Base-by-base conservation (phyloP, 2,888 invertebrate genomes). In the Eurytoma californica region DNA sequence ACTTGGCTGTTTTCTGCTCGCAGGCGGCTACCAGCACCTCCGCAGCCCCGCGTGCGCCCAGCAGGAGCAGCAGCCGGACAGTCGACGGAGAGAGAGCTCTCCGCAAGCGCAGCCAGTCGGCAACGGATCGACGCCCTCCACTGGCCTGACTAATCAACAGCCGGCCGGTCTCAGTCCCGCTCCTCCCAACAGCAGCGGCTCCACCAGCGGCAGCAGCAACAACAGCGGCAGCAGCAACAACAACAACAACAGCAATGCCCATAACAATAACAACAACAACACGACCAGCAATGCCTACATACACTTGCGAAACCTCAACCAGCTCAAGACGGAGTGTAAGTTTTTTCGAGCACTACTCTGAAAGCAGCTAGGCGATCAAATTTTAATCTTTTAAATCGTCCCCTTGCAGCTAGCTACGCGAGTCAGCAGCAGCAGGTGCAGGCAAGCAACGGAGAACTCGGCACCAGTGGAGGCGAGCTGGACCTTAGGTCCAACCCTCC, bases 11-110 rank as follows among this genome's bases (percentile, higher is more conserved):
- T n/a, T 74, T 70, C 61, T 61, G 79, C 83, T 81, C 88, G 0
- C 88, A 92, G 92, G 92, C 83, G 92, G 92, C 80, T 92, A 92
- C 87, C 92, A 91, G 83, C 92, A 92, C 85, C 86, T 92, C 83
- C 91, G 92, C 86, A 92, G 92, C 89, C 92, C 92, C 68, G 91
- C 91, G 68, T 92, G 76, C 70, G 60, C 24, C 51, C 73, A 76
- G 39, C 91, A 88, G 80, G 88, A 88, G 69, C 75, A 74, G 30
- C 86, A 82, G 73, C 88, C 88, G 84, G 82, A 83, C 82, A 83
- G 83, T 30, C 82, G 80, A 30, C 87, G 90, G 83, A 90, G 90
- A 84, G 90, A 90, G 78, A 87, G 87, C 65, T 89, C 91, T 57
- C 90, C 91, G 57, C 89, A 90, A 70, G 86, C 85, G 66, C 89